phyloP scores from a whole-genome alignment of 2,888 invertebrate species.

The Lasioglossum oenotherae region DNA sequence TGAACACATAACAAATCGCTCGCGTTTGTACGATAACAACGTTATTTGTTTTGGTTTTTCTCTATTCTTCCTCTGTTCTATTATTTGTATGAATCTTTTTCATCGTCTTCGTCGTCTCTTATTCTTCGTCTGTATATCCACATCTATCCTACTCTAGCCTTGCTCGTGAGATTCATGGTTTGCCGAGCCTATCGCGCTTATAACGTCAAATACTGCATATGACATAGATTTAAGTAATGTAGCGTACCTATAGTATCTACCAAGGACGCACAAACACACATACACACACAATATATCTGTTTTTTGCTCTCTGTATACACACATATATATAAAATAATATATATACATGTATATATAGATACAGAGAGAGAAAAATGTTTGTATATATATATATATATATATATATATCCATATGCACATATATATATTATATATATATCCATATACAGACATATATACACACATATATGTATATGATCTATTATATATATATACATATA shows the following conservation, averaged over 20 bases:
- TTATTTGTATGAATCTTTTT: constrained; percentile 56
- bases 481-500: constrained; percentile 39
- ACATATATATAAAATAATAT: not conserved
- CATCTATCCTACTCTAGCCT: constrained; percentile 82
- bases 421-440: not conserved
- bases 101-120: constrained; percentile 57
- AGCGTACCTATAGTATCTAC: constrained; percentile 69
- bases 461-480: constrained; percentile 20
- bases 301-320: not conserved
- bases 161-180: constrained; percentile 82
- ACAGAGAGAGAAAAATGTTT: not conserved
- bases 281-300: not conserved
- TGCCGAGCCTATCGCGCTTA: constrained; percentile 80
- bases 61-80: constrained; percentile 68
- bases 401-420: not conserved
- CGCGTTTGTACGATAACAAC: constrained; percentile 82
- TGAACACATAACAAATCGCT: constrained; percentile 84
- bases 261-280: constrained; percentile 26
- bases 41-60: constrained; percentile 63
- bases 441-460: not conserved
- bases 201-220: constrained; percentile 77
- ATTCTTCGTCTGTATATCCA: constrained; percentile 65
- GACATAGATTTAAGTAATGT: constrained; percentile 71
- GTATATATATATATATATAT: too few relatives aligned
- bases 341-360: not conserved